Percentiles rank a stretch among this genome's conserved stretches.
Evolutionary conservation across 2,888 invertebrate species (phyloP).

Genomic region (Acheta domesticus): DNA sequence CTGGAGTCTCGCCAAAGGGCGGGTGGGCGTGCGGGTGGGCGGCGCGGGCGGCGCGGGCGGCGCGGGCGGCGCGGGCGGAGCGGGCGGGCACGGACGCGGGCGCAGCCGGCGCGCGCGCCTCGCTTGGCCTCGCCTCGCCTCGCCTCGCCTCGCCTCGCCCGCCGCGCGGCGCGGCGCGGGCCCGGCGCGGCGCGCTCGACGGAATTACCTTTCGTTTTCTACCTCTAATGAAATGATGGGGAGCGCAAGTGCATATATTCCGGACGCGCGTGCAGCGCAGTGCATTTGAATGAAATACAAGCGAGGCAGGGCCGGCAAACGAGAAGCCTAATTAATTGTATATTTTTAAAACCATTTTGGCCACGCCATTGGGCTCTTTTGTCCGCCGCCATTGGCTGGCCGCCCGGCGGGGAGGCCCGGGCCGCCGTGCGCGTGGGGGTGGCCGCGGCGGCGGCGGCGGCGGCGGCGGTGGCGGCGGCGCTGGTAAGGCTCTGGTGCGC

Average conservation of each 20-base stretch:
- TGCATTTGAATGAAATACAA: constrained; percentile 9
- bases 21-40: not conserved
- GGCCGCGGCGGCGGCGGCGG: not conserved
- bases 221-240: constrained; percentile 18
- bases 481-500: not conserved
- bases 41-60: not conserved
- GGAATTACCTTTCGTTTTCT: constrained; percentile 18
- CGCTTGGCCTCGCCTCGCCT: not conserved
- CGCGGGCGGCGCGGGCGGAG: not conserved
- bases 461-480: too few species aligned
- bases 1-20: not conserved
- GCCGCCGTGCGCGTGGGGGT: not conserved
- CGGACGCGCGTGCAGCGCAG: constrained; percentile 18
- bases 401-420: not conserved
- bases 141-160: not conserved
- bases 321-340: constrained; percentile 18
- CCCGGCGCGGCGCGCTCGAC: not conserved
- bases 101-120: not conserved
- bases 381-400: not conserved
- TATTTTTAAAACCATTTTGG: constrained; percentile 18
- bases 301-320: constrained; percentile 10
- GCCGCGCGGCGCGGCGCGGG: too few species aligned
- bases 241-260: constrained; percentile 18
- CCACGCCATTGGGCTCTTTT: constrained; percentile 18
- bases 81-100: not conserved